Conservation (phyloP, 2,888 invertebrate genomes). For the Leptinotarsa rubiginosa region DNA sequence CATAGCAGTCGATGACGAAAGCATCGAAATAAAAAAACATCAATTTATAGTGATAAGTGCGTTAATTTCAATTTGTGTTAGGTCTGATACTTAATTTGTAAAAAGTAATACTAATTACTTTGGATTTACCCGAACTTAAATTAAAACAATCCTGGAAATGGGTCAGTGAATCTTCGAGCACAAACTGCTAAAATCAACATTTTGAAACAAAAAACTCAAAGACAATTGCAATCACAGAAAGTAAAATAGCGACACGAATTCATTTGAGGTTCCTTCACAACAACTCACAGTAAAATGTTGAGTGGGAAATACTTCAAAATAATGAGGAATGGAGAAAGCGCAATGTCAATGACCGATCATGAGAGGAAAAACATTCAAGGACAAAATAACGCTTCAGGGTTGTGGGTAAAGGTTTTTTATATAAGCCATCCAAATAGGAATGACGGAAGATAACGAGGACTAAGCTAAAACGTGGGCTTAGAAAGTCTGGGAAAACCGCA, state of each 20-base stretch:
- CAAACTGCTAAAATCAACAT: not conserved
- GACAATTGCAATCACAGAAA: not conserved
- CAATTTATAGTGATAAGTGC: too few relatives aligned
- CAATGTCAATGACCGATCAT: not conserved
- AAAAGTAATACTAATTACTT: too few relatives aligned
- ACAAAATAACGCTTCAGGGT: not conserved
- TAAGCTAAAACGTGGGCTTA: not conserved
- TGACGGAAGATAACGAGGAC: not conserved
- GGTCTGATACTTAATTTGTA: too few relatives aligned
- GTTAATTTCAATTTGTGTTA: too few relatives aligned
- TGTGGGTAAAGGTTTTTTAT: not conserved
- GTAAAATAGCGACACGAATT: not conserved
- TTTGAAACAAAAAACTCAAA: not conserved
- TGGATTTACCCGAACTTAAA: too few relatives aligned
- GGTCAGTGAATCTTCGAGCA: not conserved
- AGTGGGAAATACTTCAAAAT: constrained; percentile 2
- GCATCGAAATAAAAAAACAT: too few relatives aligned
- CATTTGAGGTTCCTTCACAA: not conserved
- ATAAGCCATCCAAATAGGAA: not conserved
- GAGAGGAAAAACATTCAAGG: not conserved
- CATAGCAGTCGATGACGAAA: too few relatives aligned
- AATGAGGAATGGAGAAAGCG: constrained; percentile 1
- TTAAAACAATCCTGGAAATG: too few relatives aligned
- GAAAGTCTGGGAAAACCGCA: not conserved
- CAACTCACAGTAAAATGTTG: not conserved